Evolutionary conservation across 2,113 vertebrate genomes (phyloP).

Genomic region (Mirza zaza): DNA sequence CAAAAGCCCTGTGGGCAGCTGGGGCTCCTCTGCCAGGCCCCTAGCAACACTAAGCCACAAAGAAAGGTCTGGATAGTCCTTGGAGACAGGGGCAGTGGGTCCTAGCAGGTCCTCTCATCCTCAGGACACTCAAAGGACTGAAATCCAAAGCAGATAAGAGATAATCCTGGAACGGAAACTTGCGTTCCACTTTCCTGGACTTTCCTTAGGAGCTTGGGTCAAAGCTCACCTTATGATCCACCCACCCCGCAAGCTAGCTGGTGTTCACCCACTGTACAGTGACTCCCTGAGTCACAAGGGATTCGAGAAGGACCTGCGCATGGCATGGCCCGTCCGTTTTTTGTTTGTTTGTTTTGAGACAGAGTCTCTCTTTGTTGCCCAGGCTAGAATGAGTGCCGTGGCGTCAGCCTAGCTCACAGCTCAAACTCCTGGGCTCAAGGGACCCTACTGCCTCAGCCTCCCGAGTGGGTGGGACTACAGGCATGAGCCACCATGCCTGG

Average conservation of each 20-base stretch:
- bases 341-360: too few relatives aligned
- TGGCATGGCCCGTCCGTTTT: neutral
- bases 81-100: neutral
- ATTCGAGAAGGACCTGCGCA: neutral
- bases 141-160: neutral
- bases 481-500: too few relatives aligned
- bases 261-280: neutral
- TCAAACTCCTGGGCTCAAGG: too few relatives aligned
- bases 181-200: neutral
- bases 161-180: too few relatives aligned
- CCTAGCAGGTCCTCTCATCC: neutral
- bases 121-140: neutral
- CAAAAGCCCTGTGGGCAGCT: neutral
- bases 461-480: too few relatives aligned
- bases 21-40: neutral
- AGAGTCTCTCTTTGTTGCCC: too few relatives aligned
- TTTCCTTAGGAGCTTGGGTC: neutral
- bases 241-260: neutral
- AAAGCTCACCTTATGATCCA: neutral
- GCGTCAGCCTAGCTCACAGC: too few relatives aligned
- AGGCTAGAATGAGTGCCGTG: too few relatives aligned
- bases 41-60: fast-evolving
- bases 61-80: neutral
- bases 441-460: too few relatives aligned
- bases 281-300: neutral